Base-by-base conservation (phyloP, 2,797 vertebrate genomes). In the Microctenopoma lineatum region DNA sequence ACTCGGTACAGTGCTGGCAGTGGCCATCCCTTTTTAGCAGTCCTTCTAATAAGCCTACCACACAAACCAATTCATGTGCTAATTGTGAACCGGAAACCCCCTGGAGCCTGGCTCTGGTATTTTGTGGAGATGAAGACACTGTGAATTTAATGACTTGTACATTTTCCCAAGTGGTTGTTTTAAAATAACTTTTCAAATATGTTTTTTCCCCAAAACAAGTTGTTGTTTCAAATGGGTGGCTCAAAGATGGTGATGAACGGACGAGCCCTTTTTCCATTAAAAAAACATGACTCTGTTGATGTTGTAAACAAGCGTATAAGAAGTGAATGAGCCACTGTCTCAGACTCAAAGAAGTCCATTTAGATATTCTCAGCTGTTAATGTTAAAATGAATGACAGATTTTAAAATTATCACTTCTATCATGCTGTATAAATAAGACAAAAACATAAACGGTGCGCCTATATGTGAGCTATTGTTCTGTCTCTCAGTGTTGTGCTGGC, bases 51-150 rank as follows among this genome's bases (percentile, higher is more conserved):
- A 68, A 74, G 59, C 25, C 73, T 48, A 45, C 77, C 71, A 67
- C 72, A 83, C 79, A 85, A 83, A 77, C 62, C 79, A 79, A 84
- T 89, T 89, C 76, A 88, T 84, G 81, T 88, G 90, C 80, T 85
- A 84, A 89, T 90, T 85, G 78, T 66, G 75, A 79, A 66, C 68
- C 64, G 81, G 85, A 89, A 89, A 70, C 69, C 69, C 80, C 84
- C 80, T 36, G 64, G 59, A 80, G 81, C 70, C 64, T 57, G 68
- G 36, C 66, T 34, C 61, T 63, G 66, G 70, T 68, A 79, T 71
- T 87, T 79, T 84, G 71, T 77, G 79, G 80, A 80, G 84, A 74
- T 64, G 61, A 86, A 79, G 80, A 77, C 73, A 71, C 50, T 66
- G 55, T 60, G 32, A 58, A 75, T 73, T 77, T 78, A 61, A 71